Base-by-base conservation (phyloP, 2,113 vertebrate genomes). In the Ammodytes dubius region DNA sequence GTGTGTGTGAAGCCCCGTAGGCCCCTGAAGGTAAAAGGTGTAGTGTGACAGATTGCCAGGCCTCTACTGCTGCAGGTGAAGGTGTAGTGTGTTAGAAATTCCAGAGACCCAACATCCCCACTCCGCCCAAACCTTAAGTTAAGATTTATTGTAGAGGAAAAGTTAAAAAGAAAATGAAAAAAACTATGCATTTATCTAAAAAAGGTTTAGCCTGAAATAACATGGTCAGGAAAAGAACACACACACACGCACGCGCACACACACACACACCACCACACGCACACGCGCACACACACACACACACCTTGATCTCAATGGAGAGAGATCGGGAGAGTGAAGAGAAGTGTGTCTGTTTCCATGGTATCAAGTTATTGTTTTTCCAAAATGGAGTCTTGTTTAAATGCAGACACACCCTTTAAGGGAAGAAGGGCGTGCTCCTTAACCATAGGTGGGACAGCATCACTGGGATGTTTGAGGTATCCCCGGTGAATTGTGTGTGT, bases 71-170 rank as follows among this genome's bases (percentile, higher is more conserved):
- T 93, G 86, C 87, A 89, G 91, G 81, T 90, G 77, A 74, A 91
- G 89, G 87, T 88, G 90, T 91, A 91, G 83, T 90, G 87, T 93
- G 91, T 79, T 27, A 27, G 67, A 91, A 91, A 93, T 92, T 91
- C 83, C 90, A 6, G 17, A 78, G n/a, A 81, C 27, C 52, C 75
- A 45, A 35, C 12, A 0, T 69, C 47, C 74, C 47, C 47, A 70
- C 76, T 71, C 79, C 72, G 27, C 83, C 79, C 64, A 40, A 12
- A 17, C 74, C 63, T 37, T 35, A 10, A 43, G n/a, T 53, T 27
- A n/a, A 42, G 11, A n/a, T 49, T 61, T 3, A 39, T n/a, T 0
- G 1, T 14, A 10, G 65, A 61, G 78, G 40, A 78, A 81, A 70
- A 15, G 35, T 19, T 10, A 57, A 0, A 0, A 0, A 6, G 11